Percentiles rank a stretch among this genome's conserved stretches.
Conservation (phyloP, 1,140 invertebrate genomes). For the Bombus terrestris region DNA sequence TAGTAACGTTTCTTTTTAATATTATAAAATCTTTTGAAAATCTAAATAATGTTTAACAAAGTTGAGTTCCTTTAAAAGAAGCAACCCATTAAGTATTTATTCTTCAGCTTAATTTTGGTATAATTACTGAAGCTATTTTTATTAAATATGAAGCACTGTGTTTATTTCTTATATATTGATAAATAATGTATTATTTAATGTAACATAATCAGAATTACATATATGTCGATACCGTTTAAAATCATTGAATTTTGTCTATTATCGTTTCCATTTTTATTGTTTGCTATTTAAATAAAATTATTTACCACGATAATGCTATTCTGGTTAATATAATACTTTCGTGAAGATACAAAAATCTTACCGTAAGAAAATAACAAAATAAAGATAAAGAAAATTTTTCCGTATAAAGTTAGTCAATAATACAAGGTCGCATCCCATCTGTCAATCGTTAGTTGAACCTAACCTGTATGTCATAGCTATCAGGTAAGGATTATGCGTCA, state of each 20-base stretch:
- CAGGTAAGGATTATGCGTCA: not conserved
- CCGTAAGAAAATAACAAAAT: not conserved
- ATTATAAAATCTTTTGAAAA: no score
- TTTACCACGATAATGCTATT: not conserved
- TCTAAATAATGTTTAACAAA: no score
- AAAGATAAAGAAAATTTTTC: not conserved
- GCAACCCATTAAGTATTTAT: no score
- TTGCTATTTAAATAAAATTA: not conserved
- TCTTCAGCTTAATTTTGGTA: no score
- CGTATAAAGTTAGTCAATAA: not conserved
- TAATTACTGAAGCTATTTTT: no score
- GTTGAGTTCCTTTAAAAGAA: no score
- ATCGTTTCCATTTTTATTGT: no score
- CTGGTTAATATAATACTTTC: not conserved
- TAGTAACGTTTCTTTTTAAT: no score
- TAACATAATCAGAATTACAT: not conserved
- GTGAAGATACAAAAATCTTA: not conserved
- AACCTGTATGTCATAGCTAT: slow-evolving; percentile 3
- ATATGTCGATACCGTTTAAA: not conserved
- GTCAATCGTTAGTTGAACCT: slow-evolving; percentile 6
- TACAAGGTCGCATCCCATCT: not conserved
- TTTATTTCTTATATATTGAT: not conserved
- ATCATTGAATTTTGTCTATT: not conserved
- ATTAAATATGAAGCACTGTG: no score
- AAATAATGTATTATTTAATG: not conserved